A percentile compares a stretch with the other conserved stretches of the same genome.
Conservation (phyloP, 2,797 vertebrate genomes). For the Staurois parvus region DNA sequence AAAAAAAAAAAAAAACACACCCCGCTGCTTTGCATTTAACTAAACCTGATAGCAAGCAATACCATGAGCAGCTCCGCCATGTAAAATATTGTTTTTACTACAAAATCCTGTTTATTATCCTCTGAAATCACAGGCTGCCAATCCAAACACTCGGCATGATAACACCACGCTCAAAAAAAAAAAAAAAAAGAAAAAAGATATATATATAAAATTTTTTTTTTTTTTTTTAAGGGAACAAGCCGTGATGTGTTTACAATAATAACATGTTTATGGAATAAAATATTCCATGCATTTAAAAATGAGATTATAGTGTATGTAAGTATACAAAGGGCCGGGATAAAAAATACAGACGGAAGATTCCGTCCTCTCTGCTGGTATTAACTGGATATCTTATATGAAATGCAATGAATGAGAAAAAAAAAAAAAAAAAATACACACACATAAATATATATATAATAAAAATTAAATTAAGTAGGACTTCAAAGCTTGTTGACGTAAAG, state of each 20-base stretch:
- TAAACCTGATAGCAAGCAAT: constrained; percentile 69
- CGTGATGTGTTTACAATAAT: constrained; percentile 41
- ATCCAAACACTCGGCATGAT: constrained; percentile 57
- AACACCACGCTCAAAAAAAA: constrained; percentile 54
- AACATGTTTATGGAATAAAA: constrained; percentile 51
- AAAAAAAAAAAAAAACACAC: too few relatives aligned
- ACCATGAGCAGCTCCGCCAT: constrained; percentile 39
- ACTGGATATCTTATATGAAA: not conserved
- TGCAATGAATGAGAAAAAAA: not conserved
- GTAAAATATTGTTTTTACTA: constrained; percentile 65
- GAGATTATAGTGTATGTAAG: constrained; percentile 61
- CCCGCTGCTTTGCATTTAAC: constrained; percentile 73
- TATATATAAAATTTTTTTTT: constrained; percentile 25
- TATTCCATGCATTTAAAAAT: constrained; percentile 59
- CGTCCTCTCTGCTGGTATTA: not conserved
- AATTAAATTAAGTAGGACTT: not conserved
- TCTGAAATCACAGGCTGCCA: constrained; percentile 65
- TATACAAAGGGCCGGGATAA: constrained; percentile 4
- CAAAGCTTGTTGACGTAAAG: not conserved
- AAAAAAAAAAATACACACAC: not conserved
- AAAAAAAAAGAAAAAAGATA: not conserved
- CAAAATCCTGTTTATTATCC: constrained; percentile 62
- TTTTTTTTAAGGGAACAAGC: constrained; percentile 53
- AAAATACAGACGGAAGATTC: constrained; percentile 9
- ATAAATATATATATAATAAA: not conserved